phyloP scores from a whole-genome alignment of 2,113 vertebrate genomes.

The Hydrochoerus hydrochaeris region DNA sequence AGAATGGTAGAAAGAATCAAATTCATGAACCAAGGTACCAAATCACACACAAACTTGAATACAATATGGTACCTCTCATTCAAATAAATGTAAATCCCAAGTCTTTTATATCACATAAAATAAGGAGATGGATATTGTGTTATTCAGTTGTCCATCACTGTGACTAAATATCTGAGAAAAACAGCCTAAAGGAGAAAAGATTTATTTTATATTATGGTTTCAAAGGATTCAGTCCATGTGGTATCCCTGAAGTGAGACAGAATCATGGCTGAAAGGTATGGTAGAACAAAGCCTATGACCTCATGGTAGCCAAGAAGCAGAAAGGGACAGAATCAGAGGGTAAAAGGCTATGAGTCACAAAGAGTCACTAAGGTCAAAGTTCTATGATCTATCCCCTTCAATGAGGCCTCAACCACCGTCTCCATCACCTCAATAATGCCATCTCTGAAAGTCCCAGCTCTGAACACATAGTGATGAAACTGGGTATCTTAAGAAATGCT shows the following conservation, averaged over 20 bases:
- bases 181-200: not conserved
- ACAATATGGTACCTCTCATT: no score
- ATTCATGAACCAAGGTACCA: no score
- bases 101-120: not conserved
- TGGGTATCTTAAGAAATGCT: not conserved
- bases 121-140: not conserved
- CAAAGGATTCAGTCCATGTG: not conserved
- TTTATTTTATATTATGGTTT: not conserved
- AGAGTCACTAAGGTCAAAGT: not conserved
- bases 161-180: not conserved
- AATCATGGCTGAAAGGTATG: not conserved
- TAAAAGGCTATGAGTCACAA: no score
- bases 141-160: not conserved
- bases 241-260: not conserved
- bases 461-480: not conserved
- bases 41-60: not conserved
- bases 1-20: no score
- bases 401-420: not conserved
- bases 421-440: not conserved
- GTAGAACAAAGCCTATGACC: not conserved
- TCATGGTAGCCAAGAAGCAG: not conserved
- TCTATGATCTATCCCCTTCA: not conserved
- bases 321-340: no score
- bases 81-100: no score
- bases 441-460: not conserved